phyloP scores from a whole-genome alignment of 2,113 vertebrate species.

The Macrotis lagotis region DNA sequence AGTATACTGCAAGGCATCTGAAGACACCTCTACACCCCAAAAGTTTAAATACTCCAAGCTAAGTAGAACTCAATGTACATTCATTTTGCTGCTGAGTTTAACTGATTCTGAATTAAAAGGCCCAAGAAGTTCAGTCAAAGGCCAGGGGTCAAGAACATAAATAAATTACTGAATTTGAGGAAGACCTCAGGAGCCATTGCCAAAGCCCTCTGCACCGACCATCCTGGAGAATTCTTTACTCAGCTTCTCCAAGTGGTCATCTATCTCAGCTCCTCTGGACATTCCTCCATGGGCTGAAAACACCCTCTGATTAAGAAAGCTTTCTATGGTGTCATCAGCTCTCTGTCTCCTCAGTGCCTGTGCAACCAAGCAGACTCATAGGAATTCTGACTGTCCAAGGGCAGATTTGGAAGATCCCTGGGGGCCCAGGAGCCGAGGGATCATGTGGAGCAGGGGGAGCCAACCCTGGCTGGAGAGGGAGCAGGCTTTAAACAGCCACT shows the following conservation, averaged over 20 bases:
- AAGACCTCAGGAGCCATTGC: background rate
- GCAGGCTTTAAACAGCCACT: background rate
- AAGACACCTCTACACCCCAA: background rate
- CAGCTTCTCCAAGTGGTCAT: background rate
- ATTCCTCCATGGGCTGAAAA: background rate
- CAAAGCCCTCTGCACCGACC: background rate
- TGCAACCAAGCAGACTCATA: background rate
- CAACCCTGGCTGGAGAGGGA: background rate
- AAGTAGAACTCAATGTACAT: background rate
- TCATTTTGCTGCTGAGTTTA: constrained; percentile 1
- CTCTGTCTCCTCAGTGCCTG: background rate
- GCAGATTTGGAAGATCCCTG: constrained; percentile 13
- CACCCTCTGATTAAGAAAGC: background rate
- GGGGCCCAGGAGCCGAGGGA: background rate
- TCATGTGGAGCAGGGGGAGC: no score
- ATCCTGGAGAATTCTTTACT: background rate
- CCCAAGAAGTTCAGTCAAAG: background rate
- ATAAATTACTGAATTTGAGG: background rate
- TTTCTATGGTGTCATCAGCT: background rate
- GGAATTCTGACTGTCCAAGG: no score
- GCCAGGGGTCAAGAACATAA: background rate
- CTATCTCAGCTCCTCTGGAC: background rate
- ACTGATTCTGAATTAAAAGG: background rate
- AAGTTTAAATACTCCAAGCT: background rate
- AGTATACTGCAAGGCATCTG: background rate